Evolutionary conservation across 23 tunicate genomes (phyloP).

Genomic region (Phallusia fumigata): DNA sequence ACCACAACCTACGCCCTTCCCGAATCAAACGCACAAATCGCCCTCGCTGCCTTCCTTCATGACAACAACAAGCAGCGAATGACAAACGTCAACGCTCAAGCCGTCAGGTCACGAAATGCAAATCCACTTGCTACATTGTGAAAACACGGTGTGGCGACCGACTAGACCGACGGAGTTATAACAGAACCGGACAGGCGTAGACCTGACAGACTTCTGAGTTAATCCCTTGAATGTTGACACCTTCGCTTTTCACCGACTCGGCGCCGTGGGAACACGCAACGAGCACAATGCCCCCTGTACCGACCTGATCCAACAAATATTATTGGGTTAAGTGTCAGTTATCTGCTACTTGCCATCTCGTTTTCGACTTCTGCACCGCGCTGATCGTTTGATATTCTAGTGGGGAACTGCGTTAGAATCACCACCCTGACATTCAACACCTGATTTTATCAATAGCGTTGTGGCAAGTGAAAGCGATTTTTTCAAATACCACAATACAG

Average conservation of each 20-base stretch:
- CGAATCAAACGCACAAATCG: neutral
- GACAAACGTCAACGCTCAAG: too few relatives aligned
- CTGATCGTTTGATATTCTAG: neutral
- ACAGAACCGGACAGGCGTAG: too few relatives aligned
- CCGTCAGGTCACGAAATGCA: too few relatives aligned
- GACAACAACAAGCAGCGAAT: too few relatives aligned
- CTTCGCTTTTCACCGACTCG: neutral
- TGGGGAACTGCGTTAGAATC: neutral
- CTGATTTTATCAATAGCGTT: neutral
- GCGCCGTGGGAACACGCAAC: neutral
- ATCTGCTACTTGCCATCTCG: neutral
- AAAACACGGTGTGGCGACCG: too few relatives aligned
- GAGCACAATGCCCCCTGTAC: neutral
- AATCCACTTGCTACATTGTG: too few relatives aligned
- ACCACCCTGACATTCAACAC: neutral
- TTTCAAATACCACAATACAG: too few relatives aligned
- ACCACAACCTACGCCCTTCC: neutral
- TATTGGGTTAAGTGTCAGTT: neutral
- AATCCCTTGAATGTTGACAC: constrained; percentile 4
- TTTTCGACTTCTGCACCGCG: neutral
- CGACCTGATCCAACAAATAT: neutral
- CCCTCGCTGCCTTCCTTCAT: neutral
- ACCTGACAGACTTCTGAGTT: neutral
- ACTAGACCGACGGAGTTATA: too few relatives aligned
- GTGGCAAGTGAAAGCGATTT: neutral